Evolutionary conservation across 1,140 invertebrate species (phyloP).

Genomic region (Lepidurus apus): DNA sequence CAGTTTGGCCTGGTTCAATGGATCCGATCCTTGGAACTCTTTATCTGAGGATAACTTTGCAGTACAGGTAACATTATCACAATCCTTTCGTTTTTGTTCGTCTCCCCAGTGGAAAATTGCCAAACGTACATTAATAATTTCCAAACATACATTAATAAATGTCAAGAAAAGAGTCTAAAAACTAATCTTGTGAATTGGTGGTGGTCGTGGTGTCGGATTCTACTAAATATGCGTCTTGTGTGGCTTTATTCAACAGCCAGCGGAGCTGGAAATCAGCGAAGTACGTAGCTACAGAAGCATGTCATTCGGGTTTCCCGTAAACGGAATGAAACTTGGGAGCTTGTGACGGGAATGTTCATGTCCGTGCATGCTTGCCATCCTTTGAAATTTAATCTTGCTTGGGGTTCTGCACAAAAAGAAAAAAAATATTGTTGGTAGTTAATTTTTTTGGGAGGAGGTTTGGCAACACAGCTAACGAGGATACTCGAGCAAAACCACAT

Average conservation of each 20-base stretch:
- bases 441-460: not conserved
- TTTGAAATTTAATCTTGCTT: not conserved
- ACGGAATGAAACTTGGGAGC: not conserved
- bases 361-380: not conserved
- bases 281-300: constrained; percentile 9
- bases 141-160: not conserved
- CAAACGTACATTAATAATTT: not conserved
- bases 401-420: not conserved
- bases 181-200: not conserved
- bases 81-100: not conserved
- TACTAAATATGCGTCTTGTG: constrained; percentile 31
- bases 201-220: constrained; percentile 31
- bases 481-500: not conserved
- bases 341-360: not conserved
- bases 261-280: constrained; percentile 18
- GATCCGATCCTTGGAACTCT: constrained; percentile 45
- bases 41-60: not conserved
- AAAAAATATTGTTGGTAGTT: not conserved
- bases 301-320: not conserved
- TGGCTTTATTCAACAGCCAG: not conserved
- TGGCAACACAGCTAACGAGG: not conserved
- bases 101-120: not conserved
- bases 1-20: constrained; percentile 76
- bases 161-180: not conserved
- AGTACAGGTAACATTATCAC: not conserved